Conservation (phyloP, 2,888 invertebrate genomes). For the Cactoblastis cactorum region DNA sequence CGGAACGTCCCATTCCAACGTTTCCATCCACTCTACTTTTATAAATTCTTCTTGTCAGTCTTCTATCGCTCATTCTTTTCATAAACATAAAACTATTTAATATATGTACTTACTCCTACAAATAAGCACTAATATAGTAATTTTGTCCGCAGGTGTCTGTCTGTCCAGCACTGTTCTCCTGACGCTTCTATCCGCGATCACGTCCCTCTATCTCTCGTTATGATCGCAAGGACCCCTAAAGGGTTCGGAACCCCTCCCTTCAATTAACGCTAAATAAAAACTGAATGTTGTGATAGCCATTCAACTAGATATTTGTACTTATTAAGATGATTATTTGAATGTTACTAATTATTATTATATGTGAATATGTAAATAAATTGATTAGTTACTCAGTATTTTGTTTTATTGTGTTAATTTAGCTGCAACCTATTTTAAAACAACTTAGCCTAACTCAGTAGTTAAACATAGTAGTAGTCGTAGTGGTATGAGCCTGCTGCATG, state of each 20-base stretch:
- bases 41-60: no score
- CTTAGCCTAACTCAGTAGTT: no score
- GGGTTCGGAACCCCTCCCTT: slow-evolving; percentile 9
- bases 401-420: slow-evolving; percentile 34
- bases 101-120: no score
- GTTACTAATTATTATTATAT: slow-evolving; percentile 65
- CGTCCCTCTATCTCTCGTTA: slow-evolving; percentile 16
- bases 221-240: slow-evolving; percentile 16
- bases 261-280: slow-evolving; percentile 41
- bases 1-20: no score
- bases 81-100: no score
- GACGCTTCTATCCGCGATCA: slow-evolving; percentile 10
- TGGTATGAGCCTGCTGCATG: no score
- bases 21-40: no score
- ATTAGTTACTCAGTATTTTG: slow-evolving; percentile 57
- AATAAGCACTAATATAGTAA: background rate
- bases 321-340: slow-evolving; percentile 64
- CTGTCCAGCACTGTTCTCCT: slow-evolving; percentile 12
- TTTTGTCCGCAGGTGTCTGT: slow-evolving; percentile 14
- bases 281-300: slow-evolving; percentile 76
- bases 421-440: no score
- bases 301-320: slow-evolving; percentile 54
- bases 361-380: slow-evolving; percentile 78
- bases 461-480: no score
- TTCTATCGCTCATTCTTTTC: no score